Evolutionary conservation across 2,888 invertebrate genomes (phyloP), one percentile per base, ranked within the genome.

Genomic region (Cheilosia vernalis): DNA sequence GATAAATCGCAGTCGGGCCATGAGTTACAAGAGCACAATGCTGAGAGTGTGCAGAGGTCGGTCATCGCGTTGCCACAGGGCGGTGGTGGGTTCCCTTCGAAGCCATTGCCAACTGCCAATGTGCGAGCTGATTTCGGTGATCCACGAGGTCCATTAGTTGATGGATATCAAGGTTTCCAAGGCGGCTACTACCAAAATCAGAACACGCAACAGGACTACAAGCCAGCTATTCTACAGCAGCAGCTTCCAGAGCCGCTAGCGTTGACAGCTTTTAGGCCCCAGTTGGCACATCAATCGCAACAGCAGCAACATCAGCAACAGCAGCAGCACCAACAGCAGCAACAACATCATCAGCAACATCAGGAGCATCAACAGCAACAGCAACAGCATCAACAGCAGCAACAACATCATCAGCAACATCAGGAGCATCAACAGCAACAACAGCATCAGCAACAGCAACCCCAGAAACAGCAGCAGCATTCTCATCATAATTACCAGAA

Each of bases 11-110:
- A 92, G 40, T 87, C 92, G 4, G 92, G 91, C 0, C 91, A 93
- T 87, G 91, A 93, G 4, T 90, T 92, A 40, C 93, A 93, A 87
- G 94, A 94, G 84, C 91, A 93, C 70, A 89, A 92, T 84, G 95
- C 95, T 88, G 95, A 95, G 91, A 95, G 95, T 69, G 94, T 95
- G 33, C 94, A 95, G 17, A 93, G 94, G 81, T 94, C 94, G 33
- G 94, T 94, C 4, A 93, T 95, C 44, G 94, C 94, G 2, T 85
- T 92, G 55, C 93, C 93, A 0, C 89, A 89, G 69, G 53, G 27
- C 3, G 56, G 27, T 19, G 42, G n/a, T 49, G 17, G 10, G 1
- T 72, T 67, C 10, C 58, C 51, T 10, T 2, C 56, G 10, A 82
- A 72, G 9, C 82, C 86, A 5, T 2, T 63, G 2, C 81, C 85